A percentile compares a stretch with the other conserved stretches of the same genome.
Evolutionary conservation across 2,113 vertebrate genomes (phyloP).

Genomic region (Anguilla japonica): DNA sequence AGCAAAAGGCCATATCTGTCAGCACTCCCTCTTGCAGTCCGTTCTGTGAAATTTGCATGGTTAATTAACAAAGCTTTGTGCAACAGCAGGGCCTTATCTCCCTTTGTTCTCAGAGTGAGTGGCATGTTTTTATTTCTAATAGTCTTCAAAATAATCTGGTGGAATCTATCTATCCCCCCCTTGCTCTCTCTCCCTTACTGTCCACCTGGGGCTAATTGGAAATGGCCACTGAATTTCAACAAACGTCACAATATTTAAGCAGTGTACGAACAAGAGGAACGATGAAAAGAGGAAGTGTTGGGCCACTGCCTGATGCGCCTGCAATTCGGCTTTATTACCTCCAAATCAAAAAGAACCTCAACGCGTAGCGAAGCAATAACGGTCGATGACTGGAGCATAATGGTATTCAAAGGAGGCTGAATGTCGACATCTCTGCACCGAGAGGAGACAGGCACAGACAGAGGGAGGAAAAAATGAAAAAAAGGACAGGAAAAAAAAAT

Average conservation of each 20-base stretch:
- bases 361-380: conserved; percentile 66
- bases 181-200: neutral
- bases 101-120: neutral
- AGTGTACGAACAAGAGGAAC: conserved; percentile 61
- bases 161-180: neutral
- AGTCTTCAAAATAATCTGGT: neutral
- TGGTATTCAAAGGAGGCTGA: conserved; percentile 61
- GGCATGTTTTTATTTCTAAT: neutral
- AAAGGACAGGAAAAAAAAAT: conserved; percentile 68
- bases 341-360: conserved; percentile 47
- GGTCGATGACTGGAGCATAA: conserved; percentile 61
- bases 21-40: conserved; percentile 50
- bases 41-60: conserved; percentile 47
- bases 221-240: conserved; percentile 48
- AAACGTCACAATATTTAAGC: conserved; percentile 73
- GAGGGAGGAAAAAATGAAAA: conserved; percentile 54
- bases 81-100: neutral
- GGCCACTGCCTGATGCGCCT: conserved; percentile 42
- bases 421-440: conserved; percentile 49
- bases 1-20: conserved; percentile 61
- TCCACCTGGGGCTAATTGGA: conserved; percentile 36
- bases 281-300: conserved; percentile 64
- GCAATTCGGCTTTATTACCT: conserved; percentile 33
- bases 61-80: conserved; percentile 59
- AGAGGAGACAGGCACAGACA: conserved; percentile 42